Evolutionary conservation across 2,113 vertebrate genomes (phyloP).

Genomic region (Psophia crepitans): DNA sequence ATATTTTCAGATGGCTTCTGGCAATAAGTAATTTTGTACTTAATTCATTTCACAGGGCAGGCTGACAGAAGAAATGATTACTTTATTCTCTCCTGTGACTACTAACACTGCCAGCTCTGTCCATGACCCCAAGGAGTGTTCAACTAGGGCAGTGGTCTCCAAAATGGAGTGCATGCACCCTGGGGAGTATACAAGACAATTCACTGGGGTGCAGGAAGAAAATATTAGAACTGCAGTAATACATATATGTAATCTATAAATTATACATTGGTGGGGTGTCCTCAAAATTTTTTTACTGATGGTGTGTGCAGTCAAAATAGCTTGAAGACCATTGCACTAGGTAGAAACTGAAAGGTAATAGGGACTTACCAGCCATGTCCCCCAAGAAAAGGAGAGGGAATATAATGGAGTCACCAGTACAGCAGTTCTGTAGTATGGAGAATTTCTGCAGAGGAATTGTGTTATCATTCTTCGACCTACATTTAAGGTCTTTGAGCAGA

Average conservation of each 20-base stretch:
- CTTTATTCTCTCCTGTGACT: neutral
- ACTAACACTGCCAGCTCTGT: neutral
- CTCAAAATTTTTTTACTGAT: neutral
- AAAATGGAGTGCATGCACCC: neutral
- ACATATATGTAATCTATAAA: neutral
- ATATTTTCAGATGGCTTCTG: neutral
- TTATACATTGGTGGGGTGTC: rapidly evolving
- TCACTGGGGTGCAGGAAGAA: neutral
- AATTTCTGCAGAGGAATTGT: neutral
- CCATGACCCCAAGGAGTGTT: neutral
- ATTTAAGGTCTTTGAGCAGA: neutral
- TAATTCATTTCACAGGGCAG: neutral
- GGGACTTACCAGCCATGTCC: neutral
- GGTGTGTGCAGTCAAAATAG: neutral
- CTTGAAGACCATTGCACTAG: neutral
- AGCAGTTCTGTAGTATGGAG: neutral
- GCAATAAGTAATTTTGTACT: neutral
- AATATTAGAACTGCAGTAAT: neutral
- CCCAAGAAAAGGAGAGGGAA: neutral
- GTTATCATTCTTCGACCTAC: neutral
- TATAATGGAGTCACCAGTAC: neutral
- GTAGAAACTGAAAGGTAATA: neutral
- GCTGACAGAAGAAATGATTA: neutral
- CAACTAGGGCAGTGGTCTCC: neutral
- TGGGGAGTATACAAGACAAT: neutral